phyloP scores from a whole-genome alignment of 2,888 invertebrate species.

The Nezara viridula region DNA sequence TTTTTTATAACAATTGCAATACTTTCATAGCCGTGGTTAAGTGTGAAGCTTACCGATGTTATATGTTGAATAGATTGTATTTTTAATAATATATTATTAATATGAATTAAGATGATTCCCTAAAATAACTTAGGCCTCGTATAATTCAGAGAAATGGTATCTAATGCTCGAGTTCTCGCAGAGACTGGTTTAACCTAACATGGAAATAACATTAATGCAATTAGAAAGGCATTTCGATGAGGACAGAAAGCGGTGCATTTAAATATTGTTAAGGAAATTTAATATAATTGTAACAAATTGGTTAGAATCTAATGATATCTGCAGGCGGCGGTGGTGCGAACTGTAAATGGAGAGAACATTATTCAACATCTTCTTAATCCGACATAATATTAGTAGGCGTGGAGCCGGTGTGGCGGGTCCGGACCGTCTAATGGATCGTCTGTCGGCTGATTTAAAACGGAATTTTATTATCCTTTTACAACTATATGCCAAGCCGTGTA shows the following conservation, averaged over 20 bases:
- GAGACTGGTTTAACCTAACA: no score
- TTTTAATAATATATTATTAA: no score
- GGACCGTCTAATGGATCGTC: neutral
- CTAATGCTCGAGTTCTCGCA: no score
- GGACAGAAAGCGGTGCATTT: neutral
- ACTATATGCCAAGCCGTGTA: neutral
- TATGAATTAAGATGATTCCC: no score
- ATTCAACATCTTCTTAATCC: neutral
- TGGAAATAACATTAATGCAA: neutral
- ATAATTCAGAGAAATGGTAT: no score
- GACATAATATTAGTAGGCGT: slow-evolving; percentile 11
- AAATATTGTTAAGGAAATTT: neutral
- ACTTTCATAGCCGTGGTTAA: no score
- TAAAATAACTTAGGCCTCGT: no score
- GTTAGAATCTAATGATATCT: neutral
- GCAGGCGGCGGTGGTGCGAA: neutral
- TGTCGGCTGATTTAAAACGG: neutral
- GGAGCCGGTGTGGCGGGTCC: neutral
- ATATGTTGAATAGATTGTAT: no score
- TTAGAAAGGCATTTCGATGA: neutral
- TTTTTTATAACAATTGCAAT: no score
- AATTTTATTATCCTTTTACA: neutral
- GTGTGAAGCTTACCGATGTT: no score
- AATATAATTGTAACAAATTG: neutral
- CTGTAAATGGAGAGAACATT: neutral